A percentile compares a stretch with the other conserved stretches of the same genome.
These are phyloP conservation scores for Felis catus DNA, from an alignment of 2,113 vertebrate species.

Conservation along the genomic window F.catus_Fca126_mat1.0 CM031419.1:53412001-53412500, in stretches of 20 bases:
- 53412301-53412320: slow-evolving; percentile 5
- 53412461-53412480: neutral
- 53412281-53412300: neutral
- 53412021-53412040: neutral
- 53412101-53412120: neutral
- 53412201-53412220: neutral
- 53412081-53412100: neutral
- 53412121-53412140: neutral
- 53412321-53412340: neutral
- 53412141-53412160: neutral
- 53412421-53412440: too few relatives aligned
- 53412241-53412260: neutral
- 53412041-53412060: neutral
- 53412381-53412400: too few relatives aligned
- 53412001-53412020: neutral
- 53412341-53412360: neutral
- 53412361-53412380: too few relatives aligned
- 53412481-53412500: too few relatives aligned
- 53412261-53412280: neutral
- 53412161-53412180: neutral
- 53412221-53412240: neutral
- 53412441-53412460: neutral
- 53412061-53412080: neutral
- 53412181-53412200: neutral
- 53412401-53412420: too few relatives aligned